Evolutionary conservation across 2,888 invertebrate genomes (phyloP).

Genomic region (Hofmannophila pseudospretella): DNA sequence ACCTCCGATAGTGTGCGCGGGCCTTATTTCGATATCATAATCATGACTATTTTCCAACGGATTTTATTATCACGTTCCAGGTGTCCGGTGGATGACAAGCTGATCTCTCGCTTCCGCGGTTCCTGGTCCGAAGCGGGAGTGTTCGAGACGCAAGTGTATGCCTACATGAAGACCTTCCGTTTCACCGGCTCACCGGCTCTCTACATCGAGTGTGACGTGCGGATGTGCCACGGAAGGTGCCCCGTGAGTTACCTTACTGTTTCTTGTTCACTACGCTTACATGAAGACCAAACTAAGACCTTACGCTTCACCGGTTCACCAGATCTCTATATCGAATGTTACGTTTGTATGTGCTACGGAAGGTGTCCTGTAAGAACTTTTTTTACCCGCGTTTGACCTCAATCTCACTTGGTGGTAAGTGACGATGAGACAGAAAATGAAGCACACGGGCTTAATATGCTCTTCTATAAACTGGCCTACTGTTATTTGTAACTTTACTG

Average conservation of each 20-base stretch:
- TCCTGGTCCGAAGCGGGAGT: conserved; percentile 95
- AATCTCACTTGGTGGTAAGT: too few relatives aligned
- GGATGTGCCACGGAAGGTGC: conserved; percentile 97
- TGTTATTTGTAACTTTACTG: too few relatives aligned
- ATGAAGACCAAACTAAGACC: too few relatives aligned
- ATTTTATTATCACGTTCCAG: too few relatives aligned
- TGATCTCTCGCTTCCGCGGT: conserved; percentile 94
- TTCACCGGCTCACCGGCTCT: conserved; percentile 96
- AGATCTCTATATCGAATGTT: conserved; percentile 95
- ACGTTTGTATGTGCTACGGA: conserved; percentile 96
- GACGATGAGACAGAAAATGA: too few relatives aligned
- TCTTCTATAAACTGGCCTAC: too few relatives aligned
- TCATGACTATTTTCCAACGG: too few relatives aligned
- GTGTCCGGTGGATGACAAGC: conserved; percentile 94
- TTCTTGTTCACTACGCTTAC: too few relatives aligned
- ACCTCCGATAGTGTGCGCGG: too few relatives aligned
- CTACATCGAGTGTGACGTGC: conserved; percentile 95
- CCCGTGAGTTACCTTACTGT: conserved; percentile 85
- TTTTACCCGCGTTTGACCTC: too few relatives aligned
- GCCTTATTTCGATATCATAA: too few relatives aligned
- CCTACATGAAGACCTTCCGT: conserved; percentile 96
- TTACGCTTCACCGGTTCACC: conserved; percentile 96
- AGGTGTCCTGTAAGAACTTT: conserved; percentile 95
- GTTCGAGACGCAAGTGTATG: conserved; percentile 95
- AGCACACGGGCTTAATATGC: too few relatives aligned